These are phyloP conservation scores for Brenthis ino DNA, from an alignment of 2,888 invertebrate species.

Conservation along the genomic window DNA sequence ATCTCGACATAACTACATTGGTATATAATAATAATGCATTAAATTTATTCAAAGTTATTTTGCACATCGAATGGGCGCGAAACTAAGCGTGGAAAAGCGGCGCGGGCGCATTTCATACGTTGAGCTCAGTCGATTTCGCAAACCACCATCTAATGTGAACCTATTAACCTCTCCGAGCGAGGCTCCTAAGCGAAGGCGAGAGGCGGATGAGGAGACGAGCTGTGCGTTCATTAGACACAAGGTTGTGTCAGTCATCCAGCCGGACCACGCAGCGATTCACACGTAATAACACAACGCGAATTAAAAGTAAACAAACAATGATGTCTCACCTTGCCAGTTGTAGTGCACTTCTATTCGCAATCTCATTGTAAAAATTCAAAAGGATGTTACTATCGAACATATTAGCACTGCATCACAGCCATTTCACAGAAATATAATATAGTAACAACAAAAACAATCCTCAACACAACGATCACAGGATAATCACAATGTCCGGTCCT, in stretches of 20 bases:
- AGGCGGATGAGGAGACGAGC: conserved; percentile 75
- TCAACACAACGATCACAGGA: conserved; percentile 77
- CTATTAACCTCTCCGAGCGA: conserved; percentile 81
- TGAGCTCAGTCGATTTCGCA: conserved; percentile 74
- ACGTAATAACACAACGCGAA: conserved; percentile 37
- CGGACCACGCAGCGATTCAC: conserved; percentile 46
- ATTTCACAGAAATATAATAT: conserved; percentile 67
- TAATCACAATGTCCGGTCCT: conserved; percentile 73
- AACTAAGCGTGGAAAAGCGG: conserved; percentile 70
- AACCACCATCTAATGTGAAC: conserved; percentile 82
- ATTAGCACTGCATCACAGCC: conserved; percentile 81
- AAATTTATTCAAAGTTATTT: conserved; percentile 31
- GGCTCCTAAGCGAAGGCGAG: conserved; percentile 79
- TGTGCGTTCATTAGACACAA: conserved; percentile 79
- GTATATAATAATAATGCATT: conserved; percentile 25
- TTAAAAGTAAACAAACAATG: conserved; percentile 72
- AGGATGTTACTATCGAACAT: conserved; percentile 79
- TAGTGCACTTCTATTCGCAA: conserved; percentile 79
- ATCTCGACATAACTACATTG: conserved; percentile 25
- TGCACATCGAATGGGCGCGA: conserved; percentile 65
- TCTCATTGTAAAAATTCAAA: conserved; percentile 80
- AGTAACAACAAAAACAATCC: conserved; percentile 72
- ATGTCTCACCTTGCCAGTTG: conserved; percentile 78
- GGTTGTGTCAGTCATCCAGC: conserved; percentile 69
- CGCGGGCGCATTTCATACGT: conserved; percentile 64